Evolutionary conservation across 2,797 vertebrate genomes (phyloP), one percentile per base, ranked within the genome.

Genomic region (Pipistrellus pygmaeus): DNA sequence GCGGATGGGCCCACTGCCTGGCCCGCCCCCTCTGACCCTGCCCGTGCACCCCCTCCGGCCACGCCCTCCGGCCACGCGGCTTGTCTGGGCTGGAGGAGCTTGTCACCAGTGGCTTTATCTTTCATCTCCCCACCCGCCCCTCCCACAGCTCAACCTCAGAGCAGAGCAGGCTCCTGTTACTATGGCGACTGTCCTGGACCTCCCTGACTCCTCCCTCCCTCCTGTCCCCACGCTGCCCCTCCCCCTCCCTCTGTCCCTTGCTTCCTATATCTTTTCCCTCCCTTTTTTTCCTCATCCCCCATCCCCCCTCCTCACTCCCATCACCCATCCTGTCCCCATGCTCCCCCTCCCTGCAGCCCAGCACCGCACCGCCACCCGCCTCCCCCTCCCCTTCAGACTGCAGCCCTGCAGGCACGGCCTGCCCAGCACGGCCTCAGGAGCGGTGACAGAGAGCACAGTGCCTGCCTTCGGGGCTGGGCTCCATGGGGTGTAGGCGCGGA

Each of bases 51-150:
- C 85, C 55, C 68, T 35, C 71, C 57, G 51, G 75, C 93, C 6
- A 1, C 81, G 76, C 86, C 81, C 10, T 44, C 44, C 44, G 44
- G 44, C 44, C 41, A 44, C 41, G 41, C 41, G 76, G 78, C 81
- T 73, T 32, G 11, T 88, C 23, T 84, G 18, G 64, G 77, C 93
- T 68, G 68, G 25, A 96, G 96, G 96, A 86, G 96, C 97, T 98
- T 97, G 98, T 98, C 98, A 97, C 92, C 96, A 93, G 93, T 97
- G 97, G 97, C 98, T 98, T 98, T 98, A 97, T 97, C 93, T 98
- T 98, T 98, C 98, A 98, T 98, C 98, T 98, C 97, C 97, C 97
- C 98, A 25, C 23, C 55, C 25, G 5, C 57, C 55, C 57, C 57
- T 60, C 57, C 57, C 23, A 25, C 71, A 93, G 97, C 97, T 96